Base-by-base conservation (phyloP, 1,140 invertebrate genomes). In the Drosophila prosaltans region DNA sequence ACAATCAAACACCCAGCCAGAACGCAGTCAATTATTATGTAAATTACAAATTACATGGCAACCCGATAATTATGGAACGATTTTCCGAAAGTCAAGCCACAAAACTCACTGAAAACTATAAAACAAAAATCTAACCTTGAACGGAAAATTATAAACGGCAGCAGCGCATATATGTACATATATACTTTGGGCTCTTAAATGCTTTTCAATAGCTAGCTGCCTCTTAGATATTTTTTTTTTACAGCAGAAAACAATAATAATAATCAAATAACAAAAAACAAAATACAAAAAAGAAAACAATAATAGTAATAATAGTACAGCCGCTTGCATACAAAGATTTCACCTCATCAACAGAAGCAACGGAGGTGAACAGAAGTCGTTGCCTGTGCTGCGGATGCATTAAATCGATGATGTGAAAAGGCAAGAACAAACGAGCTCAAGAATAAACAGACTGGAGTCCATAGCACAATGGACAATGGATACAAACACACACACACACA, bases 331-430 rank as follows among this genome's bases (percentile, higher is more conserved):
- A 66, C 84, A 81, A 89, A 64, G 84, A 84, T 89, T 89, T 89
- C 84, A 89, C 84, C 84, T 89, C 80, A 89, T 89, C 84, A 89
- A 89, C 70, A 70, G 84, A 89, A 26, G 80, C 84, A 89, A 74
- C 84, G 85, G 89, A 80, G 78, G 71, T 80, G 78, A 80, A 80
- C 78, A 80, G 61, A 79, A 79, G 71, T 58, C 63, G 75, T 40
- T 43, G 67, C 43, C 73, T 70, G 66, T 24, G 83, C 64, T 77
- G 75, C 66, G 74, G 78, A 69, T 89, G 81, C 78, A 89, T 81
- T 84, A 78, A 86, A 84, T 84, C 84, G 84, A 89, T 89, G 84
- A 89, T 89, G 84, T 89, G 84, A 89, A 89, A 89, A 89, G 64
- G 68, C 64, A 81, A 71, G 67, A 74, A 62, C 63, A 41, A 72